Conservation (phyloP, 2,113 vertebrate species). For the Pogona vitticeps region DNA sequence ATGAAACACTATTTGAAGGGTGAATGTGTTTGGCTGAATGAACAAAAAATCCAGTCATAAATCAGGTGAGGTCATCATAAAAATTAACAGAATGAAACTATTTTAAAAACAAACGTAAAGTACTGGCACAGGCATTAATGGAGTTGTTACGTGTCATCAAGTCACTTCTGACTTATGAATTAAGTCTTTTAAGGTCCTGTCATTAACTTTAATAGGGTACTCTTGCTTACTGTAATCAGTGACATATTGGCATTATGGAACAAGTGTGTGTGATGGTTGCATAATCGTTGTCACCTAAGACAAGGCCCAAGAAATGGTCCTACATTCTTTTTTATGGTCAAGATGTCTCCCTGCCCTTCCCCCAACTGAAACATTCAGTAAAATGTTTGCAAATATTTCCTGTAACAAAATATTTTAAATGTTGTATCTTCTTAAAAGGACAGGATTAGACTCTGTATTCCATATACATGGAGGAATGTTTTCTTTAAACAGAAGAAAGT, state of each 20-base stretch:
- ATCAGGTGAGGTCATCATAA: not conserved
- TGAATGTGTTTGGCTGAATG: too few relatives aligned
- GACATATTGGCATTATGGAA: not conserved
- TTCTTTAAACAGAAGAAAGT: not conserved
- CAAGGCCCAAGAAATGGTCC: too few relatives aligned
- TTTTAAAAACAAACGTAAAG: not conserved
- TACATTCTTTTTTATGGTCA: too few relatives aligned
- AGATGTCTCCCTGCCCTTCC: too few relatives aligned
- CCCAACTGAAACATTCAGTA: too few relatives aligned
- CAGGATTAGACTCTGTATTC: not conserved
- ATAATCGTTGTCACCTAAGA: too few relatives aligned
- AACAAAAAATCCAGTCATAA: not conserved
- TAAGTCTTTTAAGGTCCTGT: too few relatives aligned
- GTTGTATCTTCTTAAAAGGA: not conserved
- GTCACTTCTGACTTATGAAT: too few relatives aligned
- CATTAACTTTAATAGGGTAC: too few relatives aligned
- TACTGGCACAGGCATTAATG: not conserved
- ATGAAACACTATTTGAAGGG: too few relatives aligned
- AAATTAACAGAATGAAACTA: not conserved
- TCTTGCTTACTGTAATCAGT: not conserved
- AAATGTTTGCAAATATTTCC: not conserved
- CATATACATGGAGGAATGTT: not conserved
- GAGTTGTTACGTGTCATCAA: not conserved
- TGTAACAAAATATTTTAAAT: not conserved
- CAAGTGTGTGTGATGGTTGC: too few relatives aligned